Percentiles rank a stretch among this genome's conserved stretches.
These are phyloP conservation scores for Halcyon malimbica DNA, from an alignment of 2,113 vertebrate genomes.

Conservation along the genomic window DNA sequence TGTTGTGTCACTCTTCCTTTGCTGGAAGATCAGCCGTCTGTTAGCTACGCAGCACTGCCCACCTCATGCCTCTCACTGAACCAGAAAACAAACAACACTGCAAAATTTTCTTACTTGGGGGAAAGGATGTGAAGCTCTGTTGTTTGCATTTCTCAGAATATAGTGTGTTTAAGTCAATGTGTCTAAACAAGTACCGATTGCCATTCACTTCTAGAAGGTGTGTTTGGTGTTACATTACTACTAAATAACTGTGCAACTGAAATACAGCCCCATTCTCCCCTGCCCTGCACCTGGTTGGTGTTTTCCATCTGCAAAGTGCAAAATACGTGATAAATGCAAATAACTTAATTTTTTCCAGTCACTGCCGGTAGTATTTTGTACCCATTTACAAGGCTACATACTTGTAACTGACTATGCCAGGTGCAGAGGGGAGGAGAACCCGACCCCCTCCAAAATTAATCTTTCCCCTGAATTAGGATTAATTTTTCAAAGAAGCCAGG, in stretches of 20 bases:
- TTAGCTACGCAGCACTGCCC: background rate
- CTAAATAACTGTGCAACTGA: background rate
- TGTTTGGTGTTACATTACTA: background rate
- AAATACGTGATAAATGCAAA: slow-evolving; percentile 33
- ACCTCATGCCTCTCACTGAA: background rate
- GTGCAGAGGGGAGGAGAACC: slow-evolving; percentile 12
- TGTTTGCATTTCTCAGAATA: background rate
- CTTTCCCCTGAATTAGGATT: slow-evolving; percentile 1
- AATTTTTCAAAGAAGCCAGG: slow-evolving; percentile 10
- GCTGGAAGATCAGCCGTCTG: background rate
- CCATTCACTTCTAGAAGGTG: background rate
- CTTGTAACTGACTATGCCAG: slow-evolving; percentile 38
- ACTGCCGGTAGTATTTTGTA: background rate
- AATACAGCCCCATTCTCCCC: background rate
- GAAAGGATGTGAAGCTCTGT: background rate
- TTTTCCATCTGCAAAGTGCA: background rate
- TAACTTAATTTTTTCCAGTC: slow-evolving; percentile 37
- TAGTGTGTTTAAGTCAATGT: background rate
- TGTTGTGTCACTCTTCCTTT: background rate
- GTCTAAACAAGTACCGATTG: background rate
- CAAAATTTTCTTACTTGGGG: background rate
- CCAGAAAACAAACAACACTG: background rate
- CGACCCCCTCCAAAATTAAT: background rate
- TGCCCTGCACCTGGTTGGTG: slow-evolving; percentile 16
- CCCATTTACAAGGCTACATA: background rate